Evolutionary conservation across 1,140 invertebrate species (phyloP).

Genomic region (Cryptotermes secundus): DNA sequence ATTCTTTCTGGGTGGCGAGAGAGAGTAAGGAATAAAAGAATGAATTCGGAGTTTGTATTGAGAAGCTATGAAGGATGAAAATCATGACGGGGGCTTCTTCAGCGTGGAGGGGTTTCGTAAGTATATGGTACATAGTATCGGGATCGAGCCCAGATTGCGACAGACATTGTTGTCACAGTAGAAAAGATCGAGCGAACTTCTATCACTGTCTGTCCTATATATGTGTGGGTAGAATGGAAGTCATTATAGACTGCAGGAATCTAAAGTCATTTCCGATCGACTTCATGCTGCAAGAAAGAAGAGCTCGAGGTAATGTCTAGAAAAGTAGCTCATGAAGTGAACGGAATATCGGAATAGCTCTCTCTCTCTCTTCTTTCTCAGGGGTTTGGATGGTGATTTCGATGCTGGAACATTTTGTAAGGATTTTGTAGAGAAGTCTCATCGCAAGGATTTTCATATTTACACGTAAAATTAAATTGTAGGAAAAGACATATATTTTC

Average conservation of each 20-base stretch:
- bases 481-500: neutral
- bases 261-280: constrained; percentile 15
- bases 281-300: neutral
- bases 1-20: constrained; percentile 9
- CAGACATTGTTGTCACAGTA: neutral
- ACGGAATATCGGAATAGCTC: neutral
- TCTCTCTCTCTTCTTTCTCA: neutral
- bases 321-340: neutral
- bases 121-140: neutral
- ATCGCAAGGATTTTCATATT: neutral
- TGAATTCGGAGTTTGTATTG: constrained; percentile 38
- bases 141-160: neutral
- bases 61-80: constrained; percentile 39
- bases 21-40: constrained; percentile 26
- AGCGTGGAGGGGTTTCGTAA: constrained; percentile 18
- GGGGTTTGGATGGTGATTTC: neutral
- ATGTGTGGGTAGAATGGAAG: neutral
- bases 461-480: neutral
- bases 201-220: neutral
- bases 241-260: constrained; percentile 14
- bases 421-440: neutral
- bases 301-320: neutral
- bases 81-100: constrained; percentile 29
- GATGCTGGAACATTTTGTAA: constrained; percentile 16
- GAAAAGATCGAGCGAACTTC: neutral